Evolutionary conservation across 2,113 vertebrate genomes (phyloP).

Genomic region (Otocyon megalotis): DNA sequence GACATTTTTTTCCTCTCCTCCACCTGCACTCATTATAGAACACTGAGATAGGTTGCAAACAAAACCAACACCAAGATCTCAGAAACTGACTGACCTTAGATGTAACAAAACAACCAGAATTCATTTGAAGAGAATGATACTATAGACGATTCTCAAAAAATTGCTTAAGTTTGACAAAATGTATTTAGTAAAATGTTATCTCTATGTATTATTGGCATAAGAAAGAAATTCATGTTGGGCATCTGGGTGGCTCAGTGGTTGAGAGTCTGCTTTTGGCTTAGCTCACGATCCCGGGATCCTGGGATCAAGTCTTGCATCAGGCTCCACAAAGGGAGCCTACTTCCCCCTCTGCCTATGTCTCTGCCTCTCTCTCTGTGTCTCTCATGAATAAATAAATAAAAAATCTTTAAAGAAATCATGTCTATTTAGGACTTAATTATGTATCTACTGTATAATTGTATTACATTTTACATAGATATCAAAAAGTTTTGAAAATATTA

Average conservation of each 20-base stretch:
- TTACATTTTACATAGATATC: neutral
- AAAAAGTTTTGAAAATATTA: neutral
- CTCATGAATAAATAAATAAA: too few species aligned
- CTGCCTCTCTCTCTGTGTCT: too few species aligned
- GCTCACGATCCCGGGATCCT: too few species aligned
- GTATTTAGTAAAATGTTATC: neutral
- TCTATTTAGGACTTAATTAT: neutral
- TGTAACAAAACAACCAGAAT: neutral
- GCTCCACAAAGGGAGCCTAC: too few species aligned
- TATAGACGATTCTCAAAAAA: neutral
- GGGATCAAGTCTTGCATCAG: too few species aligned
- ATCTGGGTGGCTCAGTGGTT: too few species aligned
- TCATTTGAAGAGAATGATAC: neutral
- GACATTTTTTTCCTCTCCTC: neutral
- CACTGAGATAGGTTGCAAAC: neutral
- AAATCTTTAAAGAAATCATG: neutral
- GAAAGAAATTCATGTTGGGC: neutral
- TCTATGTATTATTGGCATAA: neutral
- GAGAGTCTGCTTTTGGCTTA: too few species aligned
- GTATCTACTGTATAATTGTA: neutral
- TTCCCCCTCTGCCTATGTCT: too few species aligned
- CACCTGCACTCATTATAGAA: neutral
- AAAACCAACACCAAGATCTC: neutral
- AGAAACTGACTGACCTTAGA: neutral
- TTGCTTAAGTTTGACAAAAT: neutral